Evolutionary conservation across 2,113 vertebrate species (phyloP), one percentile per base, ranked within the genome.

Genomic region (Pterocles gutturalis): DNA sequence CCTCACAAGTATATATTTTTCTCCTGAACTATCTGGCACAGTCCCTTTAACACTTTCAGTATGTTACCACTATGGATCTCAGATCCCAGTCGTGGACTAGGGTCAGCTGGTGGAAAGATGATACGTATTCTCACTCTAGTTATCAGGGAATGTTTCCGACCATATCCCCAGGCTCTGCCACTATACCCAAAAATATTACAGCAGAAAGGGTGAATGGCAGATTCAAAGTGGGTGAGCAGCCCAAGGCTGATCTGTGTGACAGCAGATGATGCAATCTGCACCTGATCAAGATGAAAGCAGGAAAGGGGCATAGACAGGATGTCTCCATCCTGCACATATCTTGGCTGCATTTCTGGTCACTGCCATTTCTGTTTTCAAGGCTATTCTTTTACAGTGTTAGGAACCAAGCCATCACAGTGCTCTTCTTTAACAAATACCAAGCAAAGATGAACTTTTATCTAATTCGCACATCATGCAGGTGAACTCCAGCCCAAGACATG

Each of bases 401-500:
- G 71, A 90, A 81, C 7, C 20, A 87, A 81, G 60, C 8, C 7
- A 5, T 21, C 24, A 67, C 1, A 1, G 41, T 18, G 22, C 17
- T 58, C 46, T 19, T 72, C 65, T 88, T 86, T 26, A 90, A 90
- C 28, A 87, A 89, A 81, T 17, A 81, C 8, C n/a, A 78, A 36
- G 15, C 0, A 10, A 86, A 62, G 58, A 58, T n/a, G n/a, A 95
- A 57, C 22, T 72, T 83, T 28, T 48, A 43, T 45, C 28, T 21
- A 9, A 62, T 36, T 78, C 60, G 9, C 34, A 75, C 0, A 0
- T 53, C 10, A 7, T 13, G 20, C 19, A 62, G 49, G n/a, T 0
- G 0, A 83, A 61, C 28, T 71, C 53, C 48, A 94, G 28, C 11
- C 22, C 45, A 93, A 67, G 38, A 81, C 12, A 20, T 26, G 28